Conservation (phyloP, 1,140 invertebrate genomes). For the Ooceraea biroi region DNA sequence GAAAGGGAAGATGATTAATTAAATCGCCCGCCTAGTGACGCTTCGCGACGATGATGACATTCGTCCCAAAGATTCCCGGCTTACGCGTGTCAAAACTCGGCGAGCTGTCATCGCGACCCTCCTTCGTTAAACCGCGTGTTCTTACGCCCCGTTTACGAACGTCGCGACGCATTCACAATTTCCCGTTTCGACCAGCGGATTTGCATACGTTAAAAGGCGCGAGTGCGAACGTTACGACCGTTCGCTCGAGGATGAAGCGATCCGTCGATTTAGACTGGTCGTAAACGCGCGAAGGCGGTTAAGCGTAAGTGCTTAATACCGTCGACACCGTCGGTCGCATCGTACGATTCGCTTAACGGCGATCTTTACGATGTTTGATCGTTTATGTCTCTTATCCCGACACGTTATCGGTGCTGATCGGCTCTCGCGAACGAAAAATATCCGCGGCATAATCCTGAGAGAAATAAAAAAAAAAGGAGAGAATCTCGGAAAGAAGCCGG, state of each 20-base stretch:
- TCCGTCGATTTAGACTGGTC: constrained; percentile 48
- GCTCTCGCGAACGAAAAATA: background rate
- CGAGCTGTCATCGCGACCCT: constrained; percentile 52
- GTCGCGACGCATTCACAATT: constrained; percentile 60
- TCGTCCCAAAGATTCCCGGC: background rate
- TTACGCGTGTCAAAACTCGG: constrained; percentile 17
- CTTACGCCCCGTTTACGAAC: constrained; percentile 58
- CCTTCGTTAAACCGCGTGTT: constrained; percentile 17
- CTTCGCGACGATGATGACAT: constrained; percentile 40
- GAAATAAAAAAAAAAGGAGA: background rate
- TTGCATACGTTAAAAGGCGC: constrained; percentile 52
- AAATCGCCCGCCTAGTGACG: background rate
- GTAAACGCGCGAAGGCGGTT: constrained; percentile 53
- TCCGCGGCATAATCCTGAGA: background rate
- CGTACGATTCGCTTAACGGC: constrained; percentile 16
- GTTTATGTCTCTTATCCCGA: constrained; percentile 43
- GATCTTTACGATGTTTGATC: constrained; percentile 22
- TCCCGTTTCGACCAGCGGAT: constrained; percentile 42
- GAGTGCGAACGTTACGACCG: constrained; percentile 38
- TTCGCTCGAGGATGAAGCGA: constrained; percentile 13
- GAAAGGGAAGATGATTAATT: background rate
- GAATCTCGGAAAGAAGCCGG: background rate
- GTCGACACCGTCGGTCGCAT: background rate
- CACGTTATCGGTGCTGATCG: background rate
- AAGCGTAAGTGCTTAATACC: constrained; percentile 14